Evolutionary conservation across 2,113 vertebrate genomes (phyloP), one percentile per base, ranked within the genome.

Genomic region (Elanoides forficatus): DNA sequence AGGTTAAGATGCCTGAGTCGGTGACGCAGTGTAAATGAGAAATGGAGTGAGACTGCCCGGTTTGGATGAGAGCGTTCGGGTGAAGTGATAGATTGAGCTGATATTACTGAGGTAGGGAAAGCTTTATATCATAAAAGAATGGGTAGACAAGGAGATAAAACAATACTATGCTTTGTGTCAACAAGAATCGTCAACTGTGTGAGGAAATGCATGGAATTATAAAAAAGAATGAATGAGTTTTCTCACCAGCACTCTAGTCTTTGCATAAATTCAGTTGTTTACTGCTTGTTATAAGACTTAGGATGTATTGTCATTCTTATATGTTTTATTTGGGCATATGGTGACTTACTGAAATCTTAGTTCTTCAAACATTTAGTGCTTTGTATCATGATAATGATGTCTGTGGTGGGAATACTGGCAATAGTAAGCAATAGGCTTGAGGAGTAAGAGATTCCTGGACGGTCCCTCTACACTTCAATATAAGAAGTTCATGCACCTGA

Each of bases 61-160:
- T 30, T 87, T 48, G 88, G 70, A 71, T 86, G 90, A 83, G 82
- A 95, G 59, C n/a, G n/a, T 95, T 83, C 87, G 60, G 53, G 81
- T 83, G 81, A 43, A 90, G 95, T 95, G 90, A 95, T 66, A 91
- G 91, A 84, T 81, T 56, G 92, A 95, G 95, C 79, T 83, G 88
- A 32, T 90, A 40, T 85, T 50, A 52, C 53, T 32, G 70, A 86
- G 67, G 50, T 27, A 81, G 66, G 70, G 83, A 91, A 88, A 62
- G 84, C 91, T 91, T 84, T 95, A 40, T 56, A 80, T 93, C 90
- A 91, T 40, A 75, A 82, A 94, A 70, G 60, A 94, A 55, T 12
- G 74, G 42, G 22, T 58, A 90, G 56, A 70, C 81, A 96, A 52
- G 78, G 42, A 83, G 78, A 86, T 94, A 94, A 97, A 97, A 91